phyloP scores from a whole-genome alignment of 2,888 invertebrate species.

The Metellina segmentata region DNA sequence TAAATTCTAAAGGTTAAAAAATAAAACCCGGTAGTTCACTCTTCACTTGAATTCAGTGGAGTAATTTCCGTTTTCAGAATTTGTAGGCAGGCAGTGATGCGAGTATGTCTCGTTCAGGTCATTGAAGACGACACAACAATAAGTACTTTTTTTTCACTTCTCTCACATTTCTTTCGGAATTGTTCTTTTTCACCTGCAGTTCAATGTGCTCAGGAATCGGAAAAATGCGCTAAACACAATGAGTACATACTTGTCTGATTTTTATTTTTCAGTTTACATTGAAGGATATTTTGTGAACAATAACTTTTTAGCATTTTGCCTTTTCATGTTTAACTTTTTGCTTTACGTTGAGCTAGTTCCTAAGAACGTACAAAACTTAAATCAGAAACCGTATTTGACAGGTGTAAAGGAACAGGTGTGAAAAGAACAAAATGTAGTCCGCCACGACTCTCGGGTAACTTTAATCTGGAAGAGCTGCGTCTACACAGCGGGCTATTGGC shows the following conservation, averaged over 20 bases:
- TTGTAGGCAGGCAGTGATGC: constrained; percentile 46
- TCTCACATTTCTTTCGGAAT: constrained; percentile 23
- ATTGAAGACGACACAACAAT: constrained; percentile 48
- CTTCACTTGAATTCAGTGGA: constrained; percentile 1
- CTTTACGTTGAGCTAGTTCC: too few species aligned
- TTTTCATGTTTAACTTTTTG: too few species aligned
- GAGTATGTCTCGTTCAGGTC: constrained; percentile 65
- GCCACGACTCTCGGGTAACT: too few species aligned
- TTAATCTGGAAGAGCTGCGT: too few species aligned
- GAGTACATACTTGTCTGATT: background rate
- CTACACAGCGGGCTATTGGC: too few species aligned
- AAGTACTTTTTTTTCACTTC: constrained; percentile 15
- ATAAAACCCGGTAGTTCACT: background rate
- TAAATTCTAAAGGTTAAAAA: background rate
- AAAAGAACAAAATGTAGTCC: too few species aligned
- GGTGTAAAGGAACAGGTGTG: too few species aligned
- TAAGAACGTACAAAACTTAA: too few species aligned
- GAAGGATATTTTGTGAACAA: background rate
- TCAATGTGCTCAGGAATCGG: constrained; percentile 26
- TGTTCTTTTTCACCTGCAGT: background rate
- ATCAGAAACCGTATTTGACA: too few species aligned
- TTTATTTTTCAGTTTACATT: background rate
- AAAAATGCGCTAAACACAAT: background rate
- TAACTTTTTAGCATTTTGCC: background rate
- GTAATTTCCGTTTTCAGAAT: constrained; percentile 43